Evolutionary conservation across 1,140 invertebrate species (phyloP), one percentile per base, ranked within the genome.

Genomic region (Sitodiplosis mosellana): DNA sequence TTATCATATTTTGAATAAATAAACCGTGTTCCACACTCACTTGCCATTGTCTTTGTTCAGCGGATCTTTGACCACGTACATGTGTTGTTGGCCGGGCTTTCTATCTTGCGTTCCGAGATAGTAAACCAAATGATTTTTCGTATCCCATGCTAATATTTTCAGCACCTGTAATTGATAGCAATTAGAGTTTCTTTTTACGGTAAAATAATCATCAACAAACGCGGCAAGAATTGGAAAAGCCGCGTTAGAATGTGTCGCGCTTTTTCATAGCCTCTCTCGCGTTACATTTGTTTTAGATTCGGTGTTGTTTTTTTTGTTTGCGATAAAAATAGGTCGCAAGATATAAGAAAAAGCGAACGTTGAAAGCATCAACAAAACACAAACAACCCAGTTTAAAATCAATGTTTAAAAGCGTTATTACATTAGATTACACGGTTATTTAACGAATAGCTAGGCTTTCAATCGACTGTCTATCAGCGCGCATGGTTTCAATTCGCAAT

Each of bases 101-200:
- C 75, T 74, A 48, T 84, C 80, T 56, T 81, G 78, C 40, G 83
- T 87, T 53, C 74, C 83, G 56, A 85, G 72, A 71, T 83, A 90
- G 65, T 79, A 92, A 67, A 93, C 82, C 54, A 82, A 67, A 63
- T 89, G 79, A 59, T 80, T 80, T 38, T 75, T 73, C 50, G 81
- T 80, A 68, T 90, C 83, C 83, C 87, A 93, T 14, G 80, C 81
- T 41, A 91, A 71, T 56, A 94, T 88, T 58, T 78, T 73, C 34
- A 73, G 72, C n/a, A 74, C 71, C 71, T 74, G 47, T n/a, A 12
- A 49, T 47, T 27, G 46, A 18, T 44, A 44, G 33, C n/a, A 33
- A 27, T 40, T 18, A 40, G 14, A 18, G 14, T n/a, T 36, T 10
- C 17, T 6, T n/a, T 40, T 40, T 40, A n/a, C 6, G 37, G 37